phyloP scores from a whole-genome alignment of 2,888 invertebrate species.

The Tiliacea citrago region DNA sequence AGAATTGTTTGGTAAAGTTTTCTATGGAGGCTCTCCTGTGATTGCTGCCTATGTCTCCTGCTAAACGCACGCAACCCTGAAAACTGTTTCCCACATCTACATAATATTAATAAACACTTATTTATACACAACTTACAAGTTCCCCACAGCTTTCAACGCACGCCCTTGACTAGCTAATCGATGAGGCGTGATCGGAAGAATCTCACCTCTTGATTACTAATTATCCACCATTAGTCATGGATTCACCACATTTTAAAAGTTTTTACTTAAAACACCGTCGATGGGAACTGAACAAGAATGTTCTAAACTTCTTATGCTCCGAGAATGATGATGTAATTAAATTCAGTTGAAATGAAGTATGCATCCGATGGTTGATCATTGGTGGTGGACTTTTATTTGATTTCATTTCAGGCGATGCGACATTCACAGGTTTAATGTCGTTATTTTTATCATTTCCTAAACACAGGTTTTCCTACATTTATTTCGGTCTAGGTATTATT shows the following conservation, averaged over 20 bases:
- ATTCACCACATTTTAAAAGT: conserved; percentile 64
- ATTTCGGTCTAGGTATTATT: not conserved
- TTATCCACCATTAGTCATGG: conserved; percentile 79
- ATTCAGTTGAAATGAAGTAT: not conserved
- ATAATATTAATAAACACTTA: conserved; percentile 29
- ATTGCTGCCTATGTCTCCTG: not conserved
- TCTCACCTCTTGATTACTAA: conserved; percentile 73
- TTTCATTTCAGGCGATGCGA: not conserved
- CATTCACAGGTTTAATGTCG: not conserved
- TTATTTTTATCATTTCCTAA: not conserved
- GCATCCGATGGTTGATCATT: not conserved
- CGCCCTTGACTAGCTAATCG: conserved; percentile 77
- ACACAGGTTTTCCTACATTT: not conserved
- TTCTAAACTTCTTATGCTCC: not conserved
- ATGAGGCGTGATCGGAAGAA: conserved; percentile 78
- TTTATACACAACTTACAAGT: conserved; percentile 35
- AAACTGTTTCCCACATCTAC: conserved; percentile 40
- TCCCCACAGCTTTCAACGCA: conserved; percentile 50
- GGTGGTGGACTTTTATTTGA: not conserved
- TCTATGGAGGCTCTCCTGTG: no score
- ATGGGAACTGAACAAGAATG: conserved; percentile 14
- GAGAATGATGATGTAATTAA: not conserved
- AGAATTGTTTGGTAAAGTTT: not conserved
- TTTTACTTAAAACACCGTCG: conserved; percentile 38
- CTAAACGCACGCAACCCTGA: not conserved